phyloP scores from a whole-genome alignment of 2,888 invertebrate species.

The Drosophila subquinaria region DNA sequence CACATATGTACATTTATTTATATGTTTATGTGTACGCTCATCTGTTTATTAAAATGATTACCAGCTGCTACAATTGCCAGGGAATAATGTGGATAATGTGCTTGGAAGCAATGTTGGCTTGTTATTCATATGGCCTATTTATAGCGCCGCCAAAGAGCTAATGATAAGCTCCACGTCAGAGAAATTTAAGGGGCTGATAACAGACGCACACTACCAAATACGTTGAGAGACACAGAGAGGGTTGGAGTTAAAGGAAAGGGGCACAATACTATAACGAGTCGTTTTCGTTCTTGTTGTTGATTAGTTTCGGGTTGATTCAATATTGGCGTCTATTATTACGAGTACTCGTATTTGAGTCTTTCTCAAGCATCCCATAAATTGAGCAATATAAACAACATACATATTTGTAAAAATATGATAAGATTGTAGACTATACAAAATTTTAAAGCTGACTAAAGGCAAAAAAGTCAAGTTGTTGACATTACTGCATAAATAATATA shows the following conservation, averaged over 20 bases:
- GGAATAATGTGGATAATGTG: slow-evolving; percentile 24
- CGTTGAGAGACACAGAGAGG: not conserved
- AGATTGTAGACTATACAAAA: slow-evolving; percentile 23
- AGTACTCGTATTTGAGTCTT: slow-evolving; percentile 4
- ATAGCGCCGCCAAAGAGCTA: slow-evolving; percentile 37
- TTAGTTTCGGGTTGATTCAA: slow-evolving; percentile 15
- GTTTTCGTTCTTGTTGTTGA: slow-evolving; percentile 11
- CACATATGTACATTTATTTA: not conserved
- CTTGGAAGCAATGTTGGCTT: slow-evolving; percentile 30
- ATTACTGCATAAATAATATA: slow-evolving; percentile 9
- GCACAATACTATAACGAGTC: not conserved
- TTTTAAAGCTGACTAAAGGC: slow-evolving; percentile 11
- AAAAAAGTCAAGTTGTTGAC: slow-evolving; percentile 19
- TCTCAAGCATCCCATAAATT: slow-evolving; percentile 52
- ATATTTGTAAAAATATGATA: slow-evolving; percentile 6
- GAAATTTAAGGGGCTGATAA: slow-evolving; percentile 48
- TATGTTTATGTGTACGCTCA: slow-evolving; percentile 1
- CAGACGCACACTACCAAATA: slow-evolving; percentile 11
- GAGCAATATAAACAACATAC: slow-evolving; percentile 29
- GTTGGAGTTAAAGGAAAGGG: not conserved
- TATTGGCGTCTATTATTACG: not conserved
- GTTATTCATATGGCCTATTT: slow-evolving; percentile 50
- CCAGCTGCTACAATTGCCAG: slow-evolving; percentile 40
- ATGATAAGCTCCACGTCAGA: slow-evolving; percentile 50
- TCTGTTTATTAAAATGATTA: slow-evolving; percentile 41